Conservation (phyloP, 2,888 invertebrate genomes). For the Maniola hyperantus region DNA sequence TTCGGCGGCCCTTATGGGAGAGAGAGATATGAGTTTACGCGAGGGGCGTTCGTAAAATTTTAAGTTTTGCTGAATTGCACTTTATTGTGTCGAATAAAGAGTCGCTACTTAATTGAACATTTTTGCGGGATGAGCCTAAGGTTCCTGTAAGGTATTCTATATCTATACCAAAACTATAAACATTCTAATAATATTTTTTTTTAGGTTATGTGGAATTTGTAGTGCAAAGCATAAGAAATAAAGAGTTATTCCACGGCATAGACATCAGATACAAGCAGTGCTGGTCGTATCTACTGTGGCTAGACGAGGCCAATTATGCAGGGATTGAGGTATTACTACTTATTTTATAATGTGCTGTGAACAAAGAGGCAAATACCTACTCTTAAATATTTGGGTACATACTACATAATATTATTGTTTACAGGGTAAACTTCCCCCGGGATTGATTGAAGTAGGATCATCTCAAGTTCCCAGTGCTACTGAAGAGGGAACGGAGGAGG, state of each 20-base stretch:
- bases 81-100: too few species aligned
- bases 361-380: too few species aligned
- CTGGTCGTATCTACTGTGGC: constrained; percentile 96
- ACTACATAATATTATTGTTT: constrained; percentile 40
- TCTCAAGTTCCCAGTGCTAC: constrained; percentile 69
- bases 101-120: too few species aligned
- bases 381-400: not conserved
- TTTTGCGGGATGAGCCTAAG: too few species aligned
- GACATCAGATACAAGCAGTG: constrained; percentile 92
- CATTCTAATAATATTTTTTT: not conserved
- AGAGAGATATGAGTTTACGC: too few species aligned
- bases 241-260: constrained; percentile 96
- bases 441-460: constrained; percentile 80
- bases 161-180: not conserved
- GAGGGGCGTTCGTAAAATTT: too few species aligned
- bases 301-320: constrained; percentile 91
- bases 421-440: constrained; percentile 85
- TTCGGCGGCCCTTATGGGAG: too few species aligned
- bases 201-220: constrained; percentile 93
- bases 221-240: constrained; percentile 93
- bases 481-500: constrained; percentile 72
- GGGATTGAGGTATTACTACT: constrained; percentile 80
- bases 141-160: too few species aligned
- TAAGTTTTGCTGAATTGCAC: too few species aligned
- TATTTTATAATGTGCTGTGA: too few species aligned